phyloP scores from a whole-genome alignment of 64 coral and sea anemone genomes.

The Stichodactyla mertensii region DNA sequence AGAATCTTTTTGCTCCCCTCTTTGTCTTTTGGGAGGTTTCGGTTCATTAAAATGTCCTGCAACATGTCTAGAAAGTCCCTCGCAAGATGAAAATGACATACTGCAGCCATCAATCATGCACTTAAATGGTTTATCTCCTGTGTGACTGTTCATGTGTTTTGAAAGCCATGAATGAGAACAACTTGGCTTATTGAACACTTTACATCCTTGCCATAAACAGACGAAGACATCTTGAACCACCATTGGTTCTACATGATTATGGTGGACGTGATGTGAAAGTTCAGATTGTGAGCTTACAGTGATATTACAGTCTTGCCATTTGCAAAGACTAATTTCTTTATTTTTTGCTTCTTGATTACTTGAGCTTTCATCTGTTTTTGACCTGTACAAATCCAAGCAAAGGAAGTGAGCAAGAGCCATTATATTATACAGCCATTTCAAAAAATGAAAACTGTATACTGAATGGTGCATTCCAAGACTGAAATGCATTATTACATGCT shows the following conservation, averaged over 20 bases:
- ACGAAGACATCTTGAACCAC: constrained; percentile 78
- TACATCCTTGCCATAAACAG: constrained; percentile 96
- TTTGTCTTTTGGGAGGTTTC: constrained; percentile 59
- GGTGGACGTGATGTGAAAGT: constrained; percentile 78
- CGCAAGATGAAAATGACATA: constrained; percentile 82
- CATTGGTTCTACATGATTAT: constrained; percentile 88
- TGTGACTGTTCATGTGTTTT: constrained; percentile 92
- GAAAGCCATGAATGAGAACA: constrained; percentile 94
- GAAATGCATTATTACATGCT: too few species aligned
- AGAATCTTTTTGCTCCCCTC: constrained; percentile 58
- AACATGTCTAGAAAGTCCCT: constrained; percentile 89
- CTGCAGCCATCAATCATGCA: constrained; percentile 93
- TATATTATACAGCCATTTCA: too few species aligned
- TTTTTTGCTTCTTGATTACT: neutral
- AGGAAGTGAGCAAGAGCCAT: too few species aligned
- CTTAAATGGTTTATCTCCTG: constrained; percentile 94
- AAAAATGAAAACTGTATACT: too few species aligned
- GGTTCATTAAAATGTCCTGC: constrained; percentile 90
- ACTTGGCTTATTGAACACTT: constrained; percentile 97
- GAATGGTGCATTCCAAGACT: too few species aligned
- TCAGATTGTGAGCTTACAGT: constrained; percentile 24
- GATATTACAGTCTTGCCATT: constrained; percentile 79
- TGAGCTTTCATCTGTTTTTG: constrained; percentile 8
- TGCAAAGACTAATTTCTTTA: constrained; percentile 41
- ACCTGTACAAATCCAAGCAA: neutral